A percentile compares a stretch with the other conserved stretches of the same genome.
Evolutionary conservation across 2,113 vertebrate genomes (phyloP).

Genomic region (Platichthys stellatus): DNA sequence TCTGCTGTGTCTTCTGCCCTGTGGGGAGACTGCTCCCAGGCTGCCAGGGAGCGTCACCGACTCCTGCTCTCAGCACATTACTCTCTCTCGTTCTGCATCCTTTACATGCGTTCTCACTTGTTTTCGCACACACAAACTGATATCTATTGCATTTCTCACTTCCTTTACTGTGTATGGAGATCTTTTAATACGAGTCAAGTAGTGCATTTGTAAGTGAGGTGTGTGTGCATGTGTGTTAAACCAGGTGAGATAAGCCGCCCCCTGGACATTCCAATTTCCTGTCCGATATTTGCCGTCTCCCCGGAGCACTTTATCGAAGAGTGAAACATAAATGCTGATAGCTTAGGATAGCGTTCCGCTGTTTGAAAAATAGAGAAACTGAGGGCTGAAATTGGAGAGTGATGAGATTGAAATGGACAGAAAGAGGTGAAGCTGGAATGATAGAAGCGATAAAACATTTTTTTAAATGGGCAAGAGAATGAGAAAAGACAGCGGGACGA

Average conservation of each 20-base stretch:
- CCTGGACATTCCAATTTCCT: constrained; percentile 65
- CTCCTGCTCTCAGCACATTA: constrained; percentile 54
- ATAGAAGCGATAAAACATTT: not conserved
- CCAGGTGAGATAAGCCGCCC: constrained; percentile 49
- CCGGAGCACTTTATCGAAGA: constrained; percentile 40
- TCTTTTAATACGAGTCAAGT: constrained; percentile 18
- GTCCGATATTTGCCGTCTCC: constrained; percentile 47
- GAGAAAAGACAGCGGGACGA: constrained; percentile 50
- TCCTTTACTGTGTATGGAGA: not conserved
- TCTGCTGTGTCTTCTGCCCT: constrained; percentile 35
- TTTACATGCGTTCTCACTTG: constrained; percentile 23
- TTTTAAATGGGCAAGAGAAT: constrained; percentile 22
- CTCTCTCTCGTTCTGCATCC: constrained; percentile 23
- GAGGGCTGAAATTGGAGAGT: constrained; percentile 28
- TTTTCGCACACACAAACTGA: not conserved
- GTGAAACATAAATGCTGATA: constrained; percentile 48
- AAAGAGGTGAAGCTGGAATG: constrained; percentile 10
- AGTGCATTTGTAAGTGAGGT: constrained; percentile 29
- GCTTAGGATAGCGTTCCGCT: constrained; percentile 6
- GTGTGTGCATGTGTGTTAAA: constrained; percentile 13
- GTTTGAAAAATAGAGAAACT: constrained; percentile 29
- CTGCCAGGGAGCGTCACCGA: constrained; percentile 45
- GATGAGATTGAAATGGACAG: constrained; percentile 44
- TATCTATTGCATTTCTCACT: constrained; percentile 1
- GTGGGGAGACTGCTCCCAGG: constrained; percentile 40